A percentile compares a stretch with the other conserved stretches of the same genome.
Evolutionary conservation across 2,797 vertebrate species (phyloP).

Genomic region (Pogoniulus pusillus): DNA sequence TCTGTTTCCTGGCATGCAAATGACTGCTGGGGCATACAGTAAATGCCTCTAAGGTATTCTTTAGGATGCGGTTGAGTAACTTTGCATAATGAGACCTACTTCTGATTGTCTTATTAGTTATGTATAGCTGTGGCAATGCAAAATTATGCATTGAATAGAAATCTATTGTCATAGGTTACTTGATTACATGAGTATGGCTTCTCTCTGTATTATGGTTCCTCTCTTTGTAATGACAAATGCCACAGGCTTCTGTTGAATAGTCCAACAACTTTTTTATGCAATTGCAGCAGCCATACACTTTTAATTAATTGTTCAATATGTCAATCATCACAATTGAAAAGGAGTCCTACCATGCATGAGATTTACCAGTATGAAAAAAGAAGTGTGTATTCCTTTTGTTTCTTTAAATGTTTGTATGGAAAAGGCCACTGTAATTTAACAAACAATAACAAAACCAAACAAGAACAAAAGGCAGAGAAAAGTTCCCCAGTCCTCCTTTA

Average conservation of each 20-base stretch:
- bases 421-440: background rate
- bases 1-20: conserved; percentile 35
- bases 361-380: background rate
- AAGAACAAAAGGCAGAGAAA: background rate
- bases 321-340: background rate
- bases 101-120: conserved; percentile 69
- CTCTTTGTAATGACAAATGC: background rate
- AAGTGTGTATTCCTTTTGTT: background rate
- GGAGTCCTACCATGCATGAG: background rate
- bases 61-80: conserved; percentile 45
- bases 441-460: background rate
- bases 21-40: conserved; percentile 17
- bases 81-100: conserved; percentile 59
- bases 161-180: conserved; percentile 37
- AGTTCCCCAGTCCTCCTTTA: background rate
- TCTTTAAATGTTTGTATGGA: background rate
- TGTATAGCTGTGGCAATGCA: conserved; percentile 37
- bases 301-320: conserved; percentile 11
- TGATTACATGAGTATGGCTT: conserved; percentile 27
- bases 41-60: conserved; percentile 37
- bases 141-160: conserved; percentile 53
- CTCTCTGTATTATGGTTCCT: background rate
- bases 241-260: background rate
- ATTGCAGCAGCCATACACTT: conserved; percentile 2
- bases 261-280: background rate